Percentiles rank a stretch among this genome's conserved stretches.
These are phyloP conservation scores for Elanus axillaris DNA, from an alignment of 2,113 vertebrate genomes.

Conservation along the genomic window DNA sequence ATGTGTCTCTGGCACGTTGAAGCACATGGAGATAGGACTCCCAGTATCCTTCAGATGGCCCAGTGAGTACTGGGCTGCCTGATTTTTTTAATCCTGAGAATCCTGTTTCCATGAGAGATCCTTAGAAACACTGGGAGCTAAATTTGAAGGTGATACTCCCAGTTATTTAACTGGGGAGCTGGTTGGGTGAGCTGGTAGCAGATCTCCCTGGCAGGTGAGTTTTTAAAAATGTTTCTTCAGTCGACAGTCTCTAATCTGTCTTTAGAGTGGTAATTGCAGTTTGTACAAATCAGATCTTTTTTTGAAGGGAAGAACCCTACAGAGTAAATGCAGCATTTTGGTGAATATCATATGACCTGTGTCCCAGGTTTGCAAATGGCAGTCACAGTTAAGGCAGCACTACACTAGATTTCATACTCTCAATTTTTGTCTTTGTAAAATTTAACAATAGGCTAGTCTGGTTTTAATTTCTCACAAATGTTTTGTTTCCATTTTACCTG, in stretches of 20 bases:
- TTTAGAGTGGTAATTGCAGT: background rate
- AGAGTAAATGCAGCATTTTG: background rate
- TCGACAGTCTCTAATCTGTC: background rate
- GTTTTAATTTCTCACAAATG: background rate
- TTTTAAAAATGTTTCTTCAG: background rate
- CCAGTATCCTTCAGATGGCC: background rate
- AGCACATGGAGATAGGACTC: background rate
- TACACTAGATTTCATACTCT: background rate
- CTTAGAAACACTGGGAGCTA: background rate
- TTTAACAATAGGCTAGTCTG: background rate
- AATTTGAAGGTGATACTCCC: background rate
- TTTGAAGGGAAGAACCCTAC: background rate
- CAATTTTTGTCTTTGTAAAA: background rate
- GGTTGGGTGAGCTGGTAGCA: background rate
- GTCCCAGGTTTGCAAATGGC: background rate
- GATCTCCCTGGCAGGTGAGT: background rate
- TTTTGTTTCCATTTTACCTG: background rate
- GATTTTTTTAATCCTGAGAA: background rate
- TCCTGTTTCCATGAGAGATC: background rate
- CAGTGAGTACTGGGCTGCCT: background rate
- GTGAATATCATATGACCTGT: background rate
- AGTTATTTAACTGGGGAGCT: background rate
- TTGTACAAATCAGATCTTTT: background rate
- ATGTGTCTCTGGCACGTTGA: fast-evolving
- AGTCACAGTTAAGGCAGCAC: background rate